Conservation (phyloP, 2,113 vertebrate genomes). For the Genyomyrus donnyi region DNA sequence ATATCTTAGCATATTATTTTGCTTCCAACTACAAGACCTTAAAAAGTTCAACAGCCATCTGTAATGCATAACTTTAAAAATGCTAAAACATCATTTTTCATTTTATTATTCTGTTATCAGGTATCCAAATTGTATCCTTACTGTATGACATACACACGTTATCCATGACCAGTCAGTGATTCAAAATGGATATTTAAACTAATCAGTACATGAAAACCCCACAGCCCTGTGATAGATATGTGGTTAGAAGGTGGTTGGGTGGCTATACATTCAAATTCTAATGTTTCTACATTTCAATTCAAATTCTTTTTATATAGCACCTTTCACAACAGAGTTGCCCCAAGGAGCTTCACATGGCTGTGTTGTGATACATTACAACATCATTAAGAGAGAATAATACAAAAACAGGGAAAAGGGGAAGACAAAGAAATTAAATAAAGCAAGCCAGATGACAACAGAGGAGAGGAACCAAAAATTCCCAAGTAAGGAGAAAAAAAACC, state of each 20-base stretch:
- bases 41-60: not conserved
- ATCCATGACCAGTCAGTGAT: not conserved
- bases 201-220: not conserved
- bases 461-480: not conserved
- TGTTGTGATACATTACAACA: not conserved
- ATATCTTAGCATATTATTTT: not conserved
- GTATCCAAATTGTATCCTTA: not conserved
- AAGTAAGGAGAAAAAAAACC: not conserved
- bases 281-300: not conserved
- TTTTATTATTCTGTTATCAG: not conserved
- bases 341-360: not conserved
- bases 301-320: not conserved
- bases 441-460: not conserved
- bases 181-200: not conserved
- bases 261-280: not conserved
- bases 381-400: not conserved
- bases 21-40: not conserved
- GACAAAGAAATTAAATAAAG: not conserved
- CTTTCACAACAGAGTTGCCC: not conserved
- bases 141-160: not conserved
- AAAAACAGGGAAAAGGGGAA: not conserved
- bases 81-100: not conserved
- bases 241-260: not conserved
- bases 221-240: not conserved
- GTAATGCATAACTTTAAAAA: not conserved